Conservation (phyloP, 2,113 vertebrate genomes). For the Aspidoscelis tigris region DNA sequence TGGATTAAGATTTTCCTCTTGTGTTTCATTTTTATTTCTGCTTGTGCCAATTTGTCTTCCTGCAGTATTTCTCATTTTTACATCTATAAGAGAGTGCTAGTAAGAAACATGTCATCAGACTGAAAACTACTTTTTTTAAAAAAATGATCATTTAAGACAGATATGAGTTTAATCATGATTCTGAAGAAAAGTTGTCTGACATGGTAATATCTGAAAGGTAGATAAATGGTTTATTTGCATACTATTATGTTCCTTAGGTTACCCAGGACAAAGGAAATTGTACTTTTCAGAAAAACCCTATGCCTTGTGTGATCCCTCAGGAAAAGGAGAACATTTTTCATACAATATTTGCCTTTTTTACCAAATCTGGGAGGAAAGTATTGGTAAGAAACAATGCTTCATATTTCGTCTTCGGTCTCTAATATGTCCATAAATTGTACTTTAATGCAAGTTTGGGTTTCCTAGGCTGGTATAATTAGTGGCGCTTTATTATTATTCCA, state of each 20-base stretch:
- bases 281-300: slow-evolving; percentile 86
- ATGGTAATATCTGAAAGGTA: neutral
- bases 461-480: neutral
- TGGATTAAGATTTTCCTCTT: neutral
- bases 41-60: neutral
- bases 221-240: neutral
- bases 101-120: too few relatives aligned
- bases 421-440: neutral
- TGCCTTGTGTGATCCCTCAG: slow-evolving; percentile 89
- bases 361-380: slow-evolving; percentile 95
- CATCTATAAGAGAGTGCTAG: too few relatives aligned
- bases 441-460: neutral
- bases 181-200: neutral
- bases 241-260: slow-evolving; percentile 78
- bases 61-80: too few relatives aligned
- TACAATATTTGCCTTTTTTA: slow-evolving; percentile 96
- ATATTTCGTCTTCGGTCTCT: neutral
- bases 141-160: too few relatives aligned
- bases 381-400: slow-evolving; percentile 82
- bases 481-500: neutral
- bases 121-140: neutral
- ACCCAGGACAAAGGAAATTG: slow-evolving; percentile 90
- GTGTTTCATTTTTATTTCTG: too few relatives aligned
- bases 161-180: too few relatives aligned
- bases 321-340: slow-evolving; percentile 95